Conservation (phyloP, 35 echinoderm and acorn worm species). For the Apostichopus californicus region DNA sequence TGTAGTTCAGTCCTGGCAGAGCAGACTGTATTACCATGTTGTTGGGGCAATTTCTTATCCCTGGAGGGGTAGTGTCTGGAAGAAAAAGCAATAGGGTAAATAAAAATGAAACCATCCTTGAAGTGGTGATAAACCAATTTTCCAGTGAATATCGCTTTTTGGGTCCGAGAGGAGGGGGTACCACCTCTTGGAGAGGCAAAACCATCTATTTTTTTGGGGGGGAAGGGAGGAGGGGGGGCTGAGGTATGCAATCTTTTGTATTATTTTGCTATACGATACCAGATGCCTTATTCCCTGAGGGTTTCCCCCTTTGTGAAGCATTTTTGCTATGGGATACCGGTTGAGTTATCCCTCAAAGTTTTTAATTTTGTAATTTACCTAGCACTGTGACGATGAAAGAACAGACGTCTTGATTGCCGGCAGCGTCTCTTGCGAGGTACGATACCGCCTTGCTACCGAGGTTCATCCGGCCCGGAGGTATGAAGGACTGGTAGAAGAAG, state of each 20-base stretch:
- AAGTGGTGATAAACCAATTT: no score
- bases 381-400: conserved; percentile 2
- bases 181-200: no score
- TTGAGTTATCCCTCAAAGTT: no score
- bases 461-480: conserved; percentile 8
- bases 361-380: neutral
- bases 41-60: neutral
- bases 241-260: no score
- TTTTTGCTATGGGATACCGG: no score
- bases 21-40: neutral
- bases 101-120: neutral
- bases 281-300: no score
- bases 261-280: no score
- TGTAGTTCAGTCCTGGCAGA: neutral
- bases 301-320: no score
- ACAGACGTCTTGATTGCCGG: neutral
- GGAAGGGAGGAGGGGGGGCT: no score
- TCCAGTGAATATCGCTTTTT: no score
- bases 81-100: neutral
- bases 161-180: no score
- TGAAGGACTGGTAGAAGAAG: conserved; percentile 41
- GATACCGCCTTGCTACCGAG: neutral
- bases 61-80: neutral
- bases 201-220: no score
- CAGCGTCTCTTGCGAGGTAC: neutral